These are phyloP conservation scores for Colaptes auratus DNA, from an alignment of 2,113 vertebrate species.

Conservation along the genomic window DNA sequence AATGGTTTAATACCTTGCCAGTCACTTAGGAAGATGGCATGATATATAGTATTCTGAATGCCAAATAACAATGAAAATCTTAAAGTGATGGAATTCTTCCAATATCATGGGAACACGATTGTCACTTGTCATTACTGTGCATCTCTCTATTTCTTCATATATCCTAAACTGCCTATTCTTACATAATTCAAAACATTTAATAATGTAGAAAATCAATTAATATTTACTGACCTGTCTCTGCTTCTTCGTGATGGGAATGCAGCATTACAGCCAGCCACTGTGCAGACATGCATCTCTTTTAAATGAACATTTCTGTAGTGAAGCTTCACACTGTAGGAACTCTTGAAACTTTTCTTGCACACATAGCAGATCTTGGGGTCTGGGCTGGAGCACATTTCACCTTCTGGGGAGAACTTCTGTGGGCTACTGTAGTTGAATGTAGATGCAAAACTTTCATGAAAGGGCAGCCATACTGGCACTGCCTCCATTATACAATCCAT, in stretches of 20 bases:
- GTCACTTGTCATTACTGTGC: constrained; percentile 48
- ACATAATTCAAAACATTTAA: constrained; percentile 59
- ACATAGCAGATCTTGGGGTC: constrained; percentile 99
- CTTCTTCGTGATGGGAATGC: constrained; percentile 98
- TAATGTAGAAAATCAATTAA: constrained; percentile 75
- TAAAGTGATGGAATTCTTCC: constrained; percentile 49
- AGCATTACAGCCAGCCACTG: constrained; percentile 97
- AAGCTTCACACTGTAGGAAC: constrained; percentile 99
- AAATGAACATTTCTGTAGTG: constrained; percentile 99
- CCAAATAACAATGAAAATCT: constrained; percentile 61
- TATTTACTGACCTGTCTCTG: constrained; percentile 98
- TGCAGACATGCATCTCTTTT: constrained; percentile 99
- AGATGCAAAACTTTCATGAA: constrained; percentile 92
- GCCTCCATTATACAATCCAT: constrained; percentile 93
- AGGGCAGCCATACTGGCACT: constrained; percentile 94
- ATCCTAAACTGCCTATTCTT: constrained; percentile 57
- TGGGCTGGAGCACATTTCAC: constrained; percentile 94
- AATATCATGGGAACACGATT: constrained; percentile 62
- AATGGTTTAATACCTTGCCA: constrained; percentile 54
- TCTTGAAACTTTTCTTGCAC: constrained; percentile 99
- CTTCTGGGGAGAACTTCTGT: constrained; percentile 95
- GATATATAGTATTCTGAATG: constrained; percentile 45
- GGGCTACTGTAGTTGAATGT: constrained; percentile 95
- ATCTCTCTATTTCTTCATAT: constrained; percentile 55
- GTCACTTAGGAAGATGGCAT: constrained; percentile 32